Evolutionary conservation across 2,113 vertebrate genomes (phyloP), one percentile per base, ranked within the genome.

Genomic region (Pseudois nayaur): DNA sequence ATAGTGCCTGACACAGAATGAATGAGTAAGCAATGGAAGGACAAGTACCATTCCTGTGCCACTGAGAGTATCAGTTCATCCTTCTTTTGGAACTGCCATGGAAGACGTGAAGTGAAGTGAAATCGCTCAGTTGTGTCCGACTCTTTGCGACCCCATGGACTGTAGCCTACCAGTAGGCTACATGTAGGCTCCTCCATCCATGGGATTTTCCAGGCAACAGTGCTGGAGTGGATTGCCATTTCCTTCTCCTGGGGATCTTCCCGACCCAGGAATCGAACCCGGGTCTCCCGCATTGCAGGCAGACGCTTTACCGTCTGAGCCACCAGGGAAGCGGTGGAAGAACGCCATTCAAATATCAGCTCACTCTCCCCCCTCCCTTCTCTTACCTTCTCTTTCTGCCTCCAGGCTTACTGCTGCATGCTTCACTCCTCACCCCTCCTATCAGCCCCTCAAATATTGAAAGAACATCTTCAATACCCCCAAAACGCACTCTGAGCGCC

Each of bases 371-470:
- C 31, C 36, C 27, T 31, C 6, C 5, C 4, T n/a, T 21, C 25
- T 33, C 33, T 31, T 36, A n/a, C 48, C 36, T 50, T 43, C 43
- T 62, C 43, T 67, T 62, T 79, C 60, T 88, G 27, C 45, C 79
- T 81, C 19, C 79, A 4, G 19, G 40, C 31, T 87, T 62, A 45
- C 14, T 17, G 29, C 29, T 7, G 36, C 9, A 10, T 33, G 27
- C 36, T 62, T 89, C 50, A 40, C 33, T 71, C 36, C 23, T 40
- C n/a, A 67, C 43, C 16, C 36, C 29, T 94, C 55, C 76, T 29
- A 43, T n/a, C 25, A 88, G 85, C 88, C 36, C 25, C 91, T 95
- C 82, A 85, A 67, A 79, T 87, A 91, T 43, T 62, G 94, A 94
- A 93, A 79, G n/a, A 54, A 33, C 29, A 48, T 17, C 43, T 36